Evolutionary conservation across 92 coral and sea anemone genomes (phyloP).

Genomic region (Siderastrea siderea): DNA sequence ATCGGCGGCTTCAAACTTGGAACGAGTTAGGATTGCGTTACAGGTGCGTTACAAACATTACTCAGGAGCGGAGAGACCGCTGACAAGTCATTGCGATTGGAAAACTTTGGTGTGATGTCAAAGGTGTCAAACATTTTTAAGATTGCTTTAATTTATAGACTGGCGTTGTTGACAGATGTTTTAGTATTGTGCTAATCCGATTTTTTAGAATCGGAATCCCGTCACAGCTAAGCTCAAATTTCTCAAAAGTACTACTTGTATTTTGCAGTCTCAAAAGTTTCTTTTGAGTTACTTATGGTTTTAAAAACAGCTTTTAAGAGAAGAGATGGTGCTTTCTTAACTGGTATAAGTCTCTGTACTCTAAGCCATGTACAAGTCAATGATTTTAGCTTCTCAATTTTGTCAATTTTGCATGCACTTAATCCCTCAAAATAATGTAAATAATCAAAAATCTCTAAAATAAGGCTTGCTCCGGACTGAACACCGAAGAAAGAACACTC

Average conservation of each 20-base stretch:
- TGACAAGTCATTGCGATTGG: too few species aligned
- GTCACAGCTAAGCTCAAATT: background rate
- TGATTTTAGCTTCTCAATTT: slow-evolving; percentile 1
- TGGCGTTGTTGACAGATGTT: background rate
- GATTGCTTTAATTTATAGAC: too few species aligned
- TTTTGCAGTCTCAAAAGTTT: background rate
- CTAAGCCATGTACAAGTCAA: background rate
- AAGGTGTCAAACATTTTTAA: too few species aligned
- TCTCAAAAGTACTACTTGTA: background rate
- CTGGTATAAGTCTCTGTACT: background rate
- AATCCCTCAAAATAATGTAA: background rate
- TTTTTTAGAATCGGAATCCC: background rate
- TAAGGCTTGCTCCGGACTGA: background rate
- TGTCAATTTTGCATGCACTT: background rate
- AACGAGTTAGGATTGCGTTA: too few species aligned
- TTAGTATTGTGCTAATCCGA: background rate
- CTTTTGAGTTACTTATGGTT: background rate
- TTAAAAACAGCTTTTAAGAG: background rate
- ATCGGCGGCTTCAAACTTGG: too few species aligned
- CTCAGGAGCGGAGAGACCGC: too few species aligned
- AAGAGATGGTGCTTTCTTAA: background rate
- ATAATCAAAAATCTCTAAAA: background rate
- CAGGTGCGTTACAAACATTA: too few species aligned
- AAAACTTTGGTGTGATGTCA: background rate
- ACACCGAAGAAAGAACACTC: too few species aligned